Base-by-base conservation (phyloP, 2,888 invertebrate genomes). In the Mechanitis mazaeus region DNA sequence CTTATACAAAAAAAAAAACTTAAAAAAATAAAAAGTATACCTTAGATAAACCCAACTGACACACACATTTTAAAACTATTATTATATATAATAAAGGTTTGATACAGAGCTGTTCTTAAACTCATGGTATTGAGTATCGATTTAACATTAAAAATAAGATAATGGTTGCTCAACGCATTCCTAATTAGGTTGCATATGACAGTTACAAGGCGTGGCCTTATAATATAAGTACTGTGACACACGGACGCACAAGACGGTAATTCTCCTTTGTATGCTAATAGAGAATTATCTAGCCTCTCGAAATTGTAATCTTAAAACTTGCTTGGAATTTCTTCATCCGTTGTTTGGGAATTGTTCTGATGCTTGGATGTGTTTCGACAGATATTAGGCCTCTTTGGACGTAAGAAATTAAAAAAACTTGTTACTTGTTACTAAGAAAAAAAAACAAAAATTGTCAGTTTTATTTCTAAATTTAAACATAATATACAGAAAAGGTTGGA, bases 251-350 rank as follows among this genome's bases (percentile, higher is more conserved):
- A 79, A 75, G 80, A 81, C 84, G 81, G 87, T 87, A 87, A 87
- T 87, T 81, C 86, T 82, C 87, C 88, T 88, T 90, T 90, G 89
- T 90, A 90, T 90, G 89, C 87, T 84, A 90, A 87, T 85, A 83
- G 80, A 80, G 85, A 89, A 89, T 90, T 87, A 89, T 90, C 89
- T 89, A 89, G 87, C 85, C 82, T 77, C 80, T 84, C 85, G 82
- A 87, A 90, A 90, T 87, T 87, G 86, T 90, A 88, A 90, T 89
- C 90, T 89, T 77, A 75, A 80, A 85, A 86, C 87, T 82, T 69
- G 86, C 83, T 83, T 81, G 85, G 85, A 86, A 87, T 90, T 90
- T 87, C 89, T 90, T 85, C 88, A 89, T 89, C 84, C 79, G 79
- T 83, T 84, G 85, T 83, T 84, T 72, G 76, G 77, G 75, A 75